Base-by-base conservation (phyloP, 1,140 invertebrate genomes). In the Atta cephalotes region DNA sequence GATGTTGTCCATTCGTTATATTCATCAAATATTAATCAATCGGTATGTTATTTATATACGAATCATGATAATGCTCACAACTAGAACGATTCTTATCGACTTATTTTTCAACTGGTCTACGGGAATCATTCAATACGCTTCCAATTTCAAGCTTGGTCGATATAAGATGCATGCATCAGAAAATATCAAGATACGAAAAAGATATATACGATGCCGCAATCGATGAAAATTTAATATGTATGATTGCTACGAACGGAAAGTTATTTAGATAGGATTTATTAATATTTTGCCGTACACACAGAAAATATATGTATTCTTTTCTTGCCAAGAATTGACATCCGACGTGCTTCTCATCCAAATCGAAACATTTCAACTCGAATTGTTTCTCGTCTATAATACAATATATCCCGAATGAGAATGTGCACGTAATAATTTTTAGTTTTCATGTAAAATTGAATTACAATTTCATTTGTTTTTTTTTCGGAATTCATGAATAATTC, bases 141-240 rank as follows among this genome's bases (percentile, higher is more conserved):
- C n/a, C 28, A 63, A 74, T 84, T 63, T 21, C 21, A 49, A 76
- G 58, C 39, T 62, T 21, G 7, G 18, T n/a, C 16, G 14, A n/a
- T 82, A 16, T 84, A 31, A 76, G 51, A 84, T 74, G 25, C 4
- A 51, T 76, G 39, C 45, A 76, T 62, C 70, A 76, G n/a, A 63
- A 74, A 63, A 63, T 39, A 28, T 2, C 31, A 66, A n/a, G 18
- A 62, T 60, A 31, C 39, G 25, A 28, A 62, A 76, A 35, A 71
- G 62, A 4, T 31, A 58, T 49, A 51, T 7, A 12, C 12, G 76
- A 21, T 5, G 49, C 6, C 51, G 53, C 60, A 16, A 77, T 66
- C 49, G 14, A 70, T 88, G 51, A 79, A 88, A 85, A 89, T 79
- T 72, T 78, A 65, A 85, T 74, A 62, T 28, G 7, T 63, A 51